Percentiles rank a stretch among this genome's conserved stretches.
phyloP scores from a whole-genome alignment of 2,888 invertebrate genomes.

The Nephrotoma appendiculata region DNA sequence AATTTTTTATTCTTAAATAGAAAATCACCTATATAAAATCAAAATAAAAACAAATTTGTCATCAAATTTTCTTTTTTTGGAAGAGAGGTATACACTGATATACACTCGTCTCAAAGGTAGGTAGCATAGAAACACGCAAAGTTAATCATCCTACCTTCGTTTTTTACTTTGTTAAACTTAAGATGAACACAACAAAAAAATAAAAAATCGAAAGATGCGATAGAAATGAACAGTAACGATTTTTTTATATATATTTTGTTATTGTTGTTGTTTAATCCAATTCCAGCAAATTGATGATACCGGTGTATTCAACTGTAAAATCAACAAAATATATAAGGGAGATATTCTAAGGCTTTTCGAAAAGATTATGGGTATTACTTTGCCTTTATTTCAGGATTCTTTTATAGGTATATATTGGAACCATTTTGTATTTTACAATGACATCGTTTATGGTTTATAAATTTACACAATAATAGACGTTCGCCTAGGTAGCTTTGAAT shows the following conservation, averaged over 20 bases:
- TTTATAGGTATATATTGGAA: background rate
- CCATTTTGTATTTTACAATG: background rate
- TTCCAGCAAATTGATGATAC: background rate
- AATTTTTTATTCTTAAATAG: background rate
- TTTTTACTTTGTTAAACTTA: background rate
- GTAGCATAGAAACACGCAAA: background rate
- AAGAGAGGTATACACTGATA: background rate
- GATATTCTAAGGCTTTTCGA: background rate
- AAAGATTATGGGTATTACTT: background rate
- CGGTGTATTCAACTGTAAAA: background rate
- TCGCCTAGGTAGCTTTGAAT: too few relatives aligned
- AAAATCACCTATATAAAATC: background rate
- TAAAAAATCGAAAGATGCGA: background rate
- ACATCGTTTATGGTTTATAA: background rate
- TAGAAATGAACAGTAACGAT: background rate
- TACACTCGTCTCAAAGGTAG: background rate
- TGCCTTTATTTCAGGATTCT: background rate
- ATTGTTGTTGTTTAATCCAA: background rate
- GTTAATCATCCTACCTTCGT: background rate
- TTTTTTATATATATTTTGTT: background rate
- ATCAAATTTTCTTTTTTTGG: background rate
- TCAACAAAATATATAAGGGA: background rate
- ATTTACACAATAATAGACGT: background rate
- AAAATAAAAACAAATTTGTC: background rate
- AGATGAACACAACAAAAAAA: background rate